Conservation (phyloP, 2,888 invertebrate genomes). For the Tortricodes alternella region DNA sequence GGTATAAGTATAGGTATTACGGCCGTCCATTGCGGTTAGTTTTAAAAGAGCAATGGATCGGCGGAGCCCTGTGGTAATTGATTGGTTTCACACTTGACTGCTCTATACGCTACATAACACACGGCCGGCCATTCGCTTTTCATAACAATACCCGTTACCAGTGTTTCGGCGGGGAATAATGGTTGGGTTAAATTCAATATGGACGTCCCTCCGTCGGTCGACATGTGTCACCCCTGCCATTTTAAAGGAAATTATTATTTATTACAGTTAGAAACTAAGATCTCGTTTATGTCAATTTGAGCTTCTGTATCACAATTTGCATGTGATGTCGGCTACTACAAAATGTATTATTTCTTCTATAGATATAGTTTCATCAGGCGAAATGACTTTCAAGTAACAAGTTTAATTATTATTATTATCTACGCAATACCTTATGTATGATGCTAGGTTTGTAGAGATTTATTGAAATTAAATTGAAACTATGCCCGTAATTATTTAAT, state of each 20-base stretch:
- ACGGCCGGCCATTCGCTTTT: conserved; percentile 29
- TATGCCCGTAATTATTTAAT: no score
- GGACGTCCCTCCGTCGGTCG: no score
- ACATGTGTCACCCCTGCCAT: no score
- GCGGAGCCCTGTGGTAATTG: conserved; percentile 48
- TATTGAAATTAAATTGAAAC: no score
- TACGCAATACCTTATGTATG: no score
- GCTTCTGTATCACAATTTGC: background rate
- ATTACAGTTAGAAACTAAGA: no score
- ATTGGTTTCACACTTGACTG: conserved; percentile 54
- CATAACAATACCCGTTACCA: conserved; percentile 19
- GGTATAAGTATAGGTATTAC: background rate
- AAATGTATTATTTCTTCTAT: background rate
- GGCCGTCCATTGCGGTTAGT: background rate
- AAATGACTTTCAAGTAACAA: no score
- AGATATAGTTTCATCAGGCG: no score
- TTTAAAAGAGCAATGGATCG: conserved; percentile 26
- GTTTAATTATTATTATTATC: no score
- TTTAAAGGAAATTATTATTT: no score
- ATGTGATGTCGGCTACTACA: background rate
- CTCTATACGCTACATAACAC: conserved; percentile 41
- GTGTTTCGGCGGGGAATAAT: conserved; percentile 6
- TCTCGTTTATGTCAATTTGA: background rate
- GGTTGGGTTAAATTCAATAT: conserved; percentile 1
- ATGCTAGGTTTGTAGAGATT: no score